Conservation (phyloP, 2,113 vertebrate species). For the Chionis minor region DNA sequence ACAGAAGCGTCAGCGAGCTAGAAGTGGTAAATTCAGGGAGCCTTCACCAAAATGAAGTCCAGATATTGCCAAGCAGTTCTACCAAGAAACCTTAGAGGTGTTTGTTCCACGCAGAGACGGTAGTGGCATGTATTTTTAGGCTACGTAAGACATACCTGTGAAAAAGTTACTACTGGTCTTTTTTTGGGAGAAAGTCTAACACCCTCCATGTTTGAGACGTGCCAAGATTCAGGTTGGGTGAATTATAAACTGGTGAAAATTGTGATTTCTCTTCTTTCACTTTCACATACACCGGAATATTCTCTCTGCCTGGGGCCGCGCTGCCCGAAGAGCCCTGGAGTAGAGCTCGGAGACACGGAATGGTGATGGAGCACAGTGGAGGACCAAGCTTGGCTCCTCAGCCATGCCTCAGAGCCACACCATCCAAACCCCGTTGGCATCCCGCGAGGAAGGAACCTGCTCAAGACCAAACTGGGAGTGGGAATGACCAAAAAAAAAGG, state of each 20-base stretch:
- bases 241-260: neutral
- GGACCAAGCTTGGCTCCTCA: neutral
- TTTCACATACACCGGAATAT: neutral
- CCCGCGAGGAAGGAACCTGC: neutral
- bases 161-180: neutral
- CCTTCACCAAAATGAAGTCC: neutral
- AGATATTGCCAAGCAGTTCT: neutral
- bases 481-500: neutral
- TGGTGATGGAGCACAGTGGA: neutral
- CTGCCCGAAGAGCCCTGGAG: neutral
- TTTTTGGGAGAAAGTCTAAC: neutral
- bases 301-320: neutral
- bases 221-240: neutral
- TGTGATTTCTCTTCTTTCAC: neutral
- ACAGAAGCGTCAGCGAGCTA: neutral
- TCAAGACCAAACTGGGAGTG: neutral
- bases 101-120: neutral
- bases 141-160: neutral
- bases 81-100: neutral
- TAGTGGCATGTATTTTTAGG: neutral
- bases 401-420: neutral
- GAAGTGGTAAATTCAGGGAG: neutral
- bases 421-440: neutral
- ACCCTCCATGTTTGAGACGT: neutral
- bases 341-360: accelerated